Base-by-base conservation (phyloP, 2,888 invertebrate genomes). In the Habrosyne pyritoides region DNA sequence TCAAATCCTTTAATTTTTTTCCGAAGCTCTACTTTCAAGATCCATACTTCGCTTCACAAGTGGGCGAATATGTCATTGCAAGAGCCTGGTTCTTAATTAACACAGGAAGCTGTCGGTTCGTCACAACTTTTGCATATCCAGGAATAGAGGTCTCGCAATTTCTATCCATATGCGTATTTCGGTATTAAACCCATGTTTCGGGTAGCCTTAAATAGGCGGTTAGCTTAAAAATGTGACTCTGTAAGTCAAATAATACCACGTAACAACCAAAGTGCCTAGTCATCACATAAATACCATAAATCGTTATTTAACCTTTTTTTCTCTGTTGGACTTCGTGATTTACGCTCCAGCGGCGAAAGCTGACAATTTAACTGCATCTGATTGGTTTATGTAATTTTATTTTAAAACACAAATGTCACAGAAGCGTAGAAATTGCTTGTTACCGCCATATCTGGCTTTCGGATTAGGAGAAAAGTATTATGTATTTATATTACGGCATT, bases 371-470 rank as follows among this genome's bases (percentile, higher is more conserved):
- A 26, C 26, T 12, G 10, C 10, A 50, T 30, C 18, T 36, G 18
- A 58, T 30, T 42, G 53, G 55, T 63, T 63, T 60, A 63, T 52
- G 47, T 64, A 59, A 59, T 66, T 53, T 53, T 22, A 53, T 63
- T 65, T 55, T 47, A 18, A 59, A 66, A n/a, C 61, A 55, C 53
- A 58, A 54, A 48, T 50, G 54, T 57, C 49, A 59, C 42, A 24
- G 33, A 53, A 53, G 52, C 47, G 56, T 49, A 46, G 21, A 57
- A 53, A 56, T 57, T 52, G 50, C 4, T 28, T 30, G 28, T 55
- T 55, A 47, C 52, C 52, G 24, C 49, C 47, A 22, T 47, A 28
- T 54, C 28, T 36, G 6, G 26, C 52, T 52, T 42, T 21, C 51
- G 48, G 56, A 49, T 56, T 52, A n/a, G 58, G 53, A 55, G 53